A percentile compares a stretch with the other conserved stretches of the same genome.
Conservation (phyloP, 2,888 invertebrate genomes). For the Smittia aterrima region DNA sequence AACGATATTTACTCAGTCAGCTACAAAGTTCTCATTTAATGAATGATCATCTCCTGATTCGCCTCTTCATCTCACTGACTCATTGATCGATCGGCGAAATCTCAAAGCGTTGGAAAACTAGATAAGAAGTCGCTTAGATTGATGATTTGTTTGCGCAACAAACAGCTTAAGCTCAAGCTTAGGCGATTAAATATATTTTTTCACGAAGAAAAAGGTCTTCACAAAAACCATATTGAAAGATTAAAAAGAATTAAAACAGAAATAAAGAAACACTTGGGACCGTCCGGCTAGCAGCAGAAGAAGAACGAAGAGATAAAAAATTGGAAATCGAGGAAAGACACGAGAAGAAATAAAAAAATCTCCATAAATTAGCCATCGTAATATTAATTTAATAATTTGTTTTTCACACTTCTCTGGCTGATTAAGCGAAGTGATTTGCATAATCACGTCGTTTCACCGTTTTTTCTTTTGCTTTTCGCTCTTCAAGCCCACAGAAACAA, state of each 20-base stretch:
- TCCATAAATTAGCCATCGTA: conserved; percentile 37
- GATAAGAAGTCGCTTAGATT: not conserved
- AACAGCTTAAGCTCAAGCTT: conserved; percentile 23
- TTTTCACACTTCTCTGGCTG: conserved; percentile 41
- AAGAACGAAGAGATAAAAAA: not conserved
- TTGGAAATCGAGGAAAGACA: not conserved
- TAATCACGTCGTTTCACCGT: conserved; percentile 36
- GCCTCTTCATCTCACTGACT: too few species aligned
- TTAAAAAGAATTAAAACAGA: conserved; percentile 19
- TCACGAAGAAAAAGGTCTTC: not conserved
- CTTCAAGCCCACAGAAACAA: not conserved
- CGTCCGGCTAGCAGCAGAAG: not conserved
- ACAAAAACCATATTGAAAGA: not conserved
- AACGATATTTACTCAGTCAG: too few species aligned
- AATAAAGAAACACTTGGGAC: conserved; percentile 1
- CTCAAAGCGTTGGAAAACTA: not conserved
- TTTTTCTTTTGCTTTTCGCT: too few species aligned
- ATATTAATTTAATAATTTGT: conserved; percentile 42
- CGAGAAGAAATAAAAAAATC: conserved; percentile 24
- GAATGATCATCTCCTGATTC: too few species aligned
- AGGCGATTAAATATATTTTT: not conserved
- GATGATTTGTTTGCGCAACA: conserved; percentile 14
- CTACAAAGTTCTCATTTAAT: too few species aligned
- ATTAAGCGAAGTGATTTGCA: conserved; percentile 41
- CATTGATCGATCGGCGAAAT: too few species aligned